Conservation (phyloP, 2,888 invertebrate genomes). For the Polietes domitor region DNA sequence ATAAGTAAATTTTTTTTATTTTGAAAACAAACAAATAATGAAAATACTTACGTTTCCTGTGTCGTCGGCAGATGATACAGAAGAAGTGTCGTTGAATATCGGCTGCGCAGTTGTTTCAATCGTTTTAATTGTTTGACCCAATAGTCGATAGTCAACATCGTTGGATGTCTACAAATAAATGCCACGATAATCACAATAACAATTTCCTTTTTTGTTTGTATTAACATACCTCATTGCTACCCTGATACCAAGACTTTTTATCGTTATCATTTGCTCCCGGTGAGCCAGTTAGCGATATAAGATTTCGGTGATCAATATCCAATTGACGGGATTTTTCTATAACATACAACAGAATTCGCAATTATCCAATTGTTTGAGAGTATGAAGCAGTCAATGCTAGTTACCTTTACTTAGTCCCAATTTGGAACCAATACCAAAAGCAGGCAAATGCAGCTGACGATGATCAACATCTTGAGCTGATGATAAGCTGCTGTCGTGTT, state of each 20-base stretch:
- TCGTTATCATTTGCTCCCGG: constrained; percentile 79
- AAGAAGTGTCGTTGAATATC: constrained; percentile 54
- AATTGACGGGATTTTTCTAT: constrained; percentile 79
- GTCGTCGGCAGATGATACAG: constrained; percentile 61
- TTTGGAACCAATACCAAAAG: constrained; percentile 77
- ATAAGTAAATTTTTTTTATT: too few relatives aligned
- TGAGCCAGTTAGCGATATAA: constrained; percentile 91
- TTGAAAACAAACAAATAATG: background rate
- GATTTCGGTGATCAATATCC: constrained; percentile 91
- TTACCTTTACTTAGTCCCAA: constrained; percentile 73
- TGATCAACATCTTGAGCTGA: constrained; percentile 83
- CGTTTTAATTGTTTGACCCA: constrained; percentile 66
- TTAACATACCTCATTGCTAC: constrained; percentile 49
- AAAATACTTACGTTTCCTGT: constrained; percentile 53
- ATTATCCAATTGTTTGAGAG: background rate
- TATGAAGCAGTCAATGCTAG: background rate
- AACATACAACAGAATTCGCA: too few relatives aligned
- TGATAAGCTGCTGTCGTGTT: constrained; percentile 80
- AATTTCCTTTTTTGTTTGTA: background rate
- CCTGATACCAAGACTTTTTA: constrained; percentile 70
- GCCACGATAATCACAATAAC: constrained; percentile 7
- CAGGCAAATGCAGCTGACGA: constrained; percentile 82
- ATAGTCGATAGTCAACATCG: constrained; percentile 77
- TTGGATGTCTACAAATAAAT: constrained; percentile 60
- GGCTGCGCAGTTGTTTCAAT: constrained; percentile 63